Evolutionary conservation across 2,888 invertebrate genomes (phyloP), one percentile per base, ranked within the genome.

Genomic region (Tromatobia lineatoria): DNA sequence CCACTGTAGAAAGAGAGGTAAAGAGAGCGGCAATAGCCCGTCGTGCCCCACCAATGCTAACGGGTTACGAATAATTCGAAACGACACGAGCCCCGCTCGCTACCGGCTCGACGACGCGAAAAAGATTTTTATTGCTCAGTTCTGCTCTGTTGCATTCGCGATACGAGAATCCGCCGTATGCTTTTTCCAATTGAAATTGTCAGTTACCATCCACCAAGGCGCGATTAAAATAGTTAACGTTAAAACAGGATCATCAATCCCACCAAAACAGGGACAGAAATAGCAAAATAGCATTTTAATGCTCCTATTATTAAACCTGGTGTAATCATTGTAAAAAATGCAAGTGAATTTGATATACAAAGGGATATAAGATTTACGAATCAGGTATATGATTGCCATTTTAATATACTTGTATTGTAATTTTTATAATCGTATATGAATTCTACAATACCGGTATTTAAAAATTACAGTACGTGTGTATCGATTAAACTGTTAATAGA

Each of bases 41-140:
- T 23, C 15, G 66, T 10, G 20, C 6, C 57, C 15, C 59, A 34
- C 42, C 50, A 38, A 47, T 70, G 34, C 82, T 50, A 82, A 73
- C 73, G 67, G 77, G 57, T 73, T 77, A 82, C 73, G 77, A 82
- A 82, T 77, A 82, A 77, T 82, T 82, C 73, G 77, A 77, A 73
- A 47, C 81, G 64, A 64, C 57, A 57, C 50, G 54, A 66, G 6
- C 59, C 59, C 54, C 23, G 8, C 52, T 18, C 18, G 38, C 38
- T 10, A 64, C 10, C 64, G n/a, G 34, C 67, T 61, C 66, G 74
- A 64, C 83, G 75, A 71, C 57, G 79, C 70, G 75, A 79, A 79
- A 83, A 75, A 83, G 78, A 75, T 83, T 79, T 79, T 75, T 79
- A 83, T 83, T 79, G 75, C 83, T 75, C 83, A 61, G 66, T 74